Conservation (phyloP, 2,888 invertebrate species). For the Xanthorhoe designata region DNA sequence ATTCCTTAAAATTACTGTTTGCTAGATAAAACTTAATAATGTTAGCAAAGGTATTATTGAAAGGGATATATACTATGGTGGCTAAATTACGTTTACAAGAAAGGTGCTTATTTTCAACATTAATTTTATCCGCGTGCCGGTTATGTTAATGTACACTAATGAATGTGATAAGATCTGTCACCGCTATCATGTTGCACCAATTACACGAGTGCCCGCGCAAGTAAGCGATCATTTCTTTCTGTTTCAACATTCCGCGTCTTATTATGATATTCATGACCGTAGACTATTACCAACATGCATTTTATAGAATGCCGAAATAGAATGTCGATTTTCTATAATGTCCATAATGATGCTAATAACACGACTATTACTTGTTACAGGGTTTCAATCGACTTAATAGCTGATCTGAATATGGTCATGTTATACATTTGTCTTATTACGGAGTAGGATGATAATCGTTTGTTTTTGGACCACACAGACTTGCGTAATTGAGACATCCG, state of each 20-base stretch:
- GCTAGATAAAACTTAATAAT: constrained; percentile 21
- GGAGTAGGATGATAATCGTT: constrained; percentile 67
- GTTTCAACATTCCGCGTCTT: constrained; percentile 46
- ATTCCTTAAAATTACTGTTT: constrained; percentile 5
- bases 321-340: constrained; percentile 71
- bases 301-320: constrained; percentile 63
- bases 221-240: constrained; percentile 45
- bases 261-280: constrained; percentile 37
- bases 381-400: constrained; percentile 73
- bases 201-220: constrained; percentile 43
- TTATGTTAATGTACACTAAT: constrained; percentile 54
- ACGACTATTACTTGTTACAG: constrained; percentile 75
- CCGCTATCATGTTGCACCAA: constrained; percentile 47
- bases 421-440: constrained; percentile 71
- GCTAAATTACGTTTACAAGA: constrained; percentile 40
- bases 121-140: constrained; percentile 41
- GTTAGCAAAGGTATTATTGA: constrained; percentile 21
- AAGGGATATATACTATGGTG: constrained; percentile 20
- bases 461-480: constrained; percentile 75
- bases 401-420: constrained; percentile 76
- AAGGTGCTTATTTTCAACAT: constrained; percentile 41
- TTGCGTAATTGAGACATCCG: constrained; percentile 78
- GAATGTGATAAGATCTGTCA: constrained; percentile 50
- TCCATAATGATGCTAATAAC: constrained; percentile 74
- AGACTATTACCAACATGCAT: constrained; percentile 49